Conservation (phyloP, 2,113 vertebrate genomes). For the Enhydra lutris region DNA sequence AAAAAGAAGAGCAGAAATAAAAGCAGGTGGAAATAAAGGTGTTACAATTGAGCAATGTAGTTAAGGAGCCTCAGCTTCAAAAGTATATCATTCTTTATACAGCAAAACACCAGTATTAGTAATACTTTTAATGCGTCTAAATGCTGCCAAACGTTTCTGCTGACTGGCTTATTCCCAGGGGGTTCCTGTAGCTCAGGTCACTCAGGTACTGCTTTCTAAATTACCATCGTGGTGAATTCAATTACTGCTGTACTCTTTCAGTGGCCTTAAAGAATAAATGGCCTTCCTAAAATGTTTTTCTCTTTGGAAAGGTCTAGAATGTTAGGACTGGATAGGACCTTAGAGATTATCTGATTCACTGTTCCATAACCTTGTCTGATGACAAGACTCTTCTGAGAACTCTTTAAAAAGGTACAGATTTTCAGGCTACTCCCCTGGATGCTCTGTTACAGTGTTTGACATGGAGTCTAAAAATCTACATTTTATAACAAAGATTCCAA, state of each 20-base stretch:
- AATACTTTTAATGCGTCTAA: conserved; percentile 38
- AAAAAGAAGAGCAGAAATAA: conserved; percentile 31
- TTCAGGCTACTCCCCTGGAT: not conserved
- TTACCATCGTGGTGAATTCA: conserved; percentile 24
- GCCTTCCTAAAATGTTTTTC: conserved; percentile 18
- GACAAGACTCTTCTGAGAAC: not conserved
- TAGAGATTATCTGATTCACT: conserved; percentile 3
- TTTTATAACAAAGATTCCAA: conserved; percentile 9
- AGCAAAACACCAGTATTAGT: not conserved
- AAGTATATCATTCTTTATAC: not conserved
- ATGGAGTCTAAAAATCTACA: not conserved
- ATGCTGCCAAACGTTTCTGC: conserved; percentile 32
- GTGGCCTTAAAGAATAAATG: conserved; percentile 44
- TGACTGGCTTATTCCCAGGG: not conserved
- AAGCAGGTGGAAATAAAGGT: conserved; percentile 23
- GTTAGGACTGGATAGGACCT: not conserved
- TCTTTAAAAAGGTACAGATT: not conserved
- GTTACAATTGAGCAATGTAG: not conserved
- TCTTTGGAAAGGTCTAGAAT: not conserved
- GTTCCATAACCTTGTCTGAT: conserved; percentile 8
- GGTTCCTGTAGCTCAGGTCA: not conserved
- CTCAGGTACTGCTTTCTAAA: conserved; percentile 36
- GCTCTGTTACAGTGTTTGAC: not conserved
- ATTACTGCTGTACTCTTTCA: conserved; percentile 15
- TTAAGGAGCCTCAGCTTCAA: not conserved